These are phyloP conservation scores for Rhingia rostrata DNA, from an alignment of 2,888 invertebrate genomes.

Conservation along the genomic window DNA sequence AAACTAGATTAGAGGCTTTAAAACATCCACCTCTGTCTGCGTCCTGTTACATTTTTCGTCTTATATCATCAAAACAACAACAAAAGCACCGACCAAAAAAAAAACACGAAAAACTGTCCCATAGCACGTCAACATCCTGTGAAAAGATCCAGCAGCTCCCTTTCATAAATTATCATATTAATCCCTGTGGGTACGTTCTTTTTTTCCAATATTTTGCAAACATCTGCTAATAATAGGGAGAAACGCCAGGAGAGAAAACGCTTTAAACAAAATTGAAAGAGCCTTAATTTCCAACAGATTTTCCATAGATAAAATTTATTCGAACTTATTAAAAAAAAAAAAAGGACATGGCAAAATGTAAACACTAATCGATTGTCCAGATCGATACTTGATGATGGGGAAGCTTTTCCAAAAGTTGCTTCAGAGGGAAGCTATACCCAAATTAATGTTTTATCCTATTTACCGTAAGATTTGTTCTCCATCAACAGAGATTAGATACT, in stretches of 20 bases:
- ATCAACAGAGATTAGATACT: slow-evolving; percentile 30
- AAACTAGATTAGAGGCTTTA: slow-evolving; percentile 62
- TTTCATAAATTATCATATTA: slow-evolving; percentile 73
- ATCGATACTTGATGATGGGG: slow-evolving; percentile 58
- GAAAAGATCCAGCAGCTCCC: slow-evolving; percentile 60
- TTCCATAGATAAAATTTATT: slow-evolving; percentile 51
- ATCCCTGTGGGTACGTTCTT: slow-evolving; percentile 65
- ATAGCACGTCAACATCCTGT: slow-evolving; percentile 65
- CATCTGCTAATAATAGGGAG: slow-evolving; percentile 58
- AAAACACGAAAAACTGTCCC: slow-evolving; percentile 38
- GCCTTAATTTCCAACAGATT: slow-evolving; percentile 53
- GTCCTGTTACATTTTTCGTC: neutral
- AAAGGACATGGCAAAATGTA: slow-evolving; percentile 2
- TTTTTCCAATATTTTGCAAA: slow-evolving; percentile 67
- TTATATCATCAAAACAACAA: slow-evolving; percentile 35
- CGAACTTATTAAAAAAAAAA: slow-evolving; percentile 50
- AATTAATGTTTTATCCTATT: slow-evolving; percentile 24
- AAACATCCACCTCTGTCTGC: slow-evolving; percentile 15
- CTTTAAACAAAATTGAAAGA: slow-evolving; percentile 5
- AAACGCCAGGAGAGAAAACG: neutral
- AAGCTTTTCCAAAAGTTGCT: neutral
- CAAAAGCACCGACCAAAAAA: slow-evolving; percentile 15
- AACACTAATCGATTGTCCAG: slow-evolving; percentile 57
- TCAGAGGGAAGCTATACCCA: slow-evolving; percentile 6
- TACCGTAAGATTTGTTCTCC: neutral